Evolutionary conservation across 2,888 invertebrate species (phyloP).

Genomic region (Hofmannophila pseudospretella): DNA sequence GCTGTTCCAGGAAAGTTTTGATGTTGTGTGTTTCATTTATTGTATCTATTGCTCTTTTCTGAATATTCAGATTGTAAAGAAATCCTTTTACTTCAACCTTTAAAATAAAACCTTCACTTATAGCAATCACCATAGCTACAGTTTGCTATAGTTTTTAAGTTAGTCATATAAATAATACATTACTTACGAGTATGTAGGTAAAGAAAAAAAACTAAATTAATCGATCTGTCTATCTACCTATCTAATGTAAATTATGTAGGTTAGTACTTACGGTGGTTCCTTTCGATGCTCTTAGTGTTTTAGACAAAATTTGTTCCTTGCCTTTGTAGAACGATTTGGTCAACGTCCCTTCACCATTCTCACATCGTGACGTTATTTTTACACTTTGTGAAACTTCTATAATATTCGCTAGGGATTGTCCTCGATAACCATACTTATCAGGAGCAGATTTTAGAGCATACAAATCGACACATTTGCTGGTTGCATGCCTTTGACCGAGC

Average conservation of each 20-base stretch:
- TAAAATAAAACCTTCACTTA: conserved; percentile 23
- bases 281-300: conserved; percentile 72
- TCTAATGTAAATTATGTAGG: no score
- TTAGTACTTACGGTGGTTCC: conserved; percentile 81
- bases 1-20: conserved; percentile 74
- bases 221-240: no score
- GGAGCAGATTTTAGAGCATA: conserved; percentile 70
- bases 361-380: conserved; percentile 77
- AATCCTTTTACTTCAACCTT: conserved; percentile 81
- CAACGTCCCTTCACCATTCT: conserved; percentile 70
- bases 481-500: conserved; percentile 80
- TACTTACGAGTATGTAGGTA: no score
- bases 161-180: no score
- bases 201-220: no score
- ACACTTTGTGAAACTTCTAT: conserved; percentile 74
- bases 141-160: no score
- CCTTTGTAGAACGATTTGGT: conserved; percentile 75
- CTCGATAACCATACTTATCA: conserved; percentile 81
- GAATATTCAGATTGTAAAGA: conserved; percentile 79
- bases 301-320: conserved; percentile 43
- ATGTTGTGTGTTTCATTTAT: conserved; percentile 79
- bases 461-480: conserved; percentile 80
- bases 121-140: no score
- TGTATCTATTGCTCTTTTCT: conserved; percentile 72
- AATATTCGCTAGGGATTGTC: conserved; percentile 82